Evolutionary conservation across 35 echinoderm and acorn worm species (phyloP).

Genomic region (Heliocidaris erythrogramma): DNA sequence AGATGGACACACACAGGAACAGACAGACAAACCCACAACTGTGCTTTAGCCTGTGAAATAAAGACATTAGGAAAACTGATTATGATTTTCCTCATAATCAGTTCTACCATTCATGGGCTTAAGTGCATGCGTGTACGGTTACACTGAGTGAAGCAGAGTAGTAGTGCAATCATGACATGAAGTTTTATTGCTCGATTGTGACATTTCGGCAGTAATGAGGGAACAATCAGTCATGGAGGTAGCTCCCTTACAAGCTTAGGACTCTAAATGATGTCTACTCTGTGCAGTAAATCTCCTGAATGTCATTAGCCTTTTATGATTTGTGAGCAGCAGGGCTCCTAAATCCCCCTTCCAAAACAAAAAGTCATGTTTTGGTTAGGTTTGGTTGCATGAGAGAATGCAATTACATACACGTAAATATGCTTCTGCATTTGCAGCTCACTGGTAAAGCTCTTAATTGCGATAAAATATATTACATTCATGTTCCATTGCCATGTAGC

Average conservation of each 20-base stretch:
- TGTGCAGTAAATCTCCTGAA: neutral
- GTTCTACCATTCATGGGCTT: neutral
- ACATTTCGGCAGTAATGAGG: neutral
- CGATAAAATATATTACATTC: neutral
- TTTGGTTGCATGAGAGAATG: neutral
- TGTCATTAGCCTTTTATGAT: neutral
- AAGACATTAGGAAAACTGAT: neutral
- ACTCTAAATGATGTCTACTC: neutral
- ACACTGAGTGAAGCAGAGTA: neutral
- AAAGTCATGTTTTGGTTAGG: neutral
- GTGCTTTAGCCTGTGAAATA: neutral
- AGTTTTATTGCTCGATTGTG: neutral
- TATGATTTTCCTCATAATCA: no score
- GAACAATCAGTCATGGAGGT: conserved; percentile 7
- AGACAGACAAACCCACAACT: neutral
- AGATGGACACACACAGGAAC: no score
- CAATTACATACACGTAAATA: neutral
- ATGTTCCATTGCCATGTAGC: neutral
- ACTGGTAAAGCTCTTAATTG: neutral
- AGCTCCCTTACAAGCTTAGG: neutral
- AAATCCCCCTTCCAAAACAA: neutral
- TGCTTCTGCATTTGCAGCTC: neutral
- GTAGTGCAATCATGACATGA: neutral
- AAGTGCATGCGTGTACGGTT: neutral
- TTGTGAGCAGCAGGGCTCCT: neutral